phyloP scores from a whole-genome alignment of 2,797 vertebrate species.

The Pseudochirops cupreus region DNA sequence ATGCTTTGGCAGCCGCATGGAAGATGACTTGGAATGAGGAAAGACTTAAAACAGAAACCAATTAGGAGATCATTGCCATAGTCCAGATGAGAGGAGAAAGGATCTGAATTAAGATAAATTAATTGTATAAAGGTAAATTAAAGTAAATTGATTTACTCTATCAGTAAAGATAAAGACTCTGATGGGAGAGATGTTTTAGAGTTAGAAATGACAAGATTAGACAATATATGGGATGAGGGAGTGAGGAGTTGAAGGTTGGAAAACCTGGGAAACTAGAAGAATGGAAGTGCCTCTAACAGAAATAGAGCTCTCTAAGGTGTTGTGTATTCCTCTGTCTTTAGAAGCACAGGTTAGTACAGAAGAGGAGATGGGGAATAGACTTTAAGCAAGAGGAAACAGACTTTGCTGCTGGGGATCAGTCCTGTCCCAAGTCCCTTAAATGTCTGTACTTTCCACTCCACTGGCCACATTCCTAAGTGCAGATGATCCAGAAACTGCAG shows the following conservation, averaged over 20 bases:
- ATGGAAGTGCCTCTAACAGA: background rate
- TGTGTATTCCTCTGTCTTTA: conserved; percentile 15
- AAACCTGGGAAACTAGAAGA: background rate
- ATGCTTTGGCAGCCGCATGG: background rate
- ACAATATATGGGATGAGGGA: background rate
- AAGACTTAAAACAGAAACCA: background rate
- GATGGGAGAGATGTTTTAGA: background rate
- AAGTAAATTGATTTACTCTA: background rate
- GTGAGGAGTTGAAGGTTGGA: background rate
- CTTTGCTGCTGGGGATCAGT: background rate
- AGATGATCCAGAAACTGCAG: background rate
- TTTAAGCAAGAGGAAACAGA: background rate
- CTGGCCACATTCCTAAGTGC: background rate
- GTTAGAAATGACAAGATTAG: background rate
- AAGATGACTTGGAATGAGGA: background rate
- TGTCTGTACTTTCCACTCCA: background rate
- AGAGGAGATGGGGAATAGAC: conserved; percentile 42
- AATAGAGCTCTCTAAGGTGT: conserved; percentile 64
- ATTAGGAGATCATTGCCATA: background rate
- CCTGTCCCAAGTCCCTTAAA: background rate
- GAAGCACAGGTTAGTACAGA: conserved; percentile 3
- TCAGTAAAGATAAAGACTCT: background rate
- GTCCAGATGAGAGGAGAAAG: background rate
- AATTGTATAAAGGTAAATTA: background rate
- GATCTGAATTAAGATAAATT: background rate